These are phyloP conservation scores for Mastomys coucha DNA, from an alignment of 2,113 vertebrate species.

Conservation along the genomic window DNA sequence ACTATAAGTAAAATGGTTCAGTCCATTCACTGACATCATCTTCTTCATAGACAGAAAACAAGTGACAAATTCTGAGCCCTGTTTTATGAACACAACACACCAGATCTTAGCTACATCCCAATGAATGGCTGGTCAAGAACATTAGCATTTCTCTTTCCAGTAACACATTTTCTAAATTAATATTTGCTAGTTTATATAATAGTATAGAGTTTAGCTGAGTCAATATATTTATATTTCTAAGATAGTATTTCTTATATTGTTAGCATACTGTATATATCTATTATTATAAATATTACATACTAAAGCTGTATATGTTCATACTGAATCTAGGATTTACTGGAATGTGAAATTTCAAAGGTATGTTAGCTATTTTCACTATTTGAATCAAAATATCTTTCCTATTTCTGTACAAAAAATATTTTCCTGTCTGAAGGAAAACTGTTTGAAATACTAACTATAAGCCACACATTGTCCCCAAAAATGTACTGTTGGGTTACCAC, in stretches of 20 bases:
- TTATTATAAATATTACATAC: conserved; percentile 16
- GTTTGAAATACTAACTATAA: conserved; percentile 41
- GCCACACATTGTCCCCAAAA: conserved; percentile 29
- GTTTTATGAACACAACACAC: neutral
- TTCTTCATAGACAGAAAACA: neutral
- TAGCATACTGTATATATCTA: neutral
- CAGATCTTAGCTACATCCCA: neutral
- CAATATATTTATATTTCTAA: neutral
- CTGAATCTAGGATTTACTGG: neutral
- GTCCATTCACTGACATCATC: neutral
- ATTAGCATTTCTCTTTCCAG: neutral
- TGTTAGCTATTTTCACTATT: conserved; percentile 44
- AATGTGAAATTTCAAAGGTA: conserved; percentile 56
- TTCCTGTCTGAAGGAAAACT: conserved; percentile 44
- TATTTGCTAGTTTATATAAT: neutral
- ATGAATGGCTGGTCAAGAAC: neutral
- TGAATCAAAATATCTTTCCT: conserved; percentile 55
- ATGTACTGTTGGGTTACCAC: neutral
- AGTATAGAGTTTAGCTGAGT: neutral
- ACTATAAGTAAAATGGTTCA: neutral
- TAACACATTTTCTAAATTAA: too few species aligned
- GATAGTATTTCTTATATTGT: neutral
- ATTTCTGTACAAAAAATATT: conserved; percentile 66
- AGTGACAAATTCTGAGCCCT: neutral
- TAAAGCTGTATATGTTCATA: neutral